These are phyloP conservation scores for Ennomos fuscantarius DNA, from an alignment of 2,888 invertebrate species.

Conservation along the genomic window DNA sequence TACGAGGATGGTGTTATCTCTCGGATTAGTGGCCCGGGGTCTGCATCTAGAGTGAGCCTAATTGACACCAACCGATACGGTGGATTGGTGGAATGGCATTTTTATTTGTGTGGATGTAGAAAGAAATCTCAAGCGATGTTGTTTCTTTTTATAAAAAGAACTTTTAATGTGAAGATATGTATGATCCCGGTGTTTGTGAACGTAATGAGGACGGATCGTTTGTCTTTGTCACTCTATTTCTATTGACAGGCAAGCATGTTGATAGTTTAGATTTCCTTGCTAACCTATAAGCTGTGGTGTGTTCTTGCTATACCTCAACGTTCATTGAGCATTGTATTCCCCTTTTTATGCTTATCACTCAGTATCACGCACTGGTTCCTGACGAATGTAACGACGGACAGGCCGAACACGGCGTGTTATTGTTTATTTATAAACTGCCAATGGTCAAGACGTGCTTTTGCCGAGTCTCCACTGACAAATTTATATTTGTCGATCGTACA, in stretches of 20 bases:
- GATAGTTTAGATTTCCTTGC: not conserved
- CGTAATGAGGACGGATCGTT: not conserved
- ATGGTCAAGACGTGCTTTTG: slow-evolving; percentile 64
- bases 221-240: not conserved
- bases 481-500: slow-evolving; percentile 80
- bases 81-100: slow-evolving; percentile 77
- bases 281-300: not conserved
- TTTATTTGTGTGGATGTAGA: slow-evolving; percentile 48
- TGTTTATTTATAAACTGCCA: slow-evolving; percentile 82
- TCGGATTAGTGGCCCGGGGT: slow-evolving; percentile 70
- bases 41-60: slow-evolving; percentile 64
- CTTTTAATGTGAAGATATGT: no score
- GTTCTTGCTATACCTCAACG: slow-evolving; percentile 7
- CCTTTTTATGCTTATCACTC: slow-evolving; percentile 57
- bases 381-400: slow-evolving; percentile 73
- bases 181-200: not conserved
- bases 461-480: slow-evolving; percentile 79
- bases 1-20: slow-evolving; percentile 72
- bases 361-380: slow-evolving; percentile 63
- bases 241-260: not conserved
- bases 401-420: slow-evolving; percentile 74
- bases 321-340: slow-evolving; percentile 50
- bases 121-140: slow-evolving; percentile 10
- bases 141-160: not conserved
- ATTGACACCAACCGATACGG: slow-evolving; percentile 79